Base-by-base conservation (phyloP, 2,888 invertebrate species). In the Gnatocerus cornutus region DNA sequence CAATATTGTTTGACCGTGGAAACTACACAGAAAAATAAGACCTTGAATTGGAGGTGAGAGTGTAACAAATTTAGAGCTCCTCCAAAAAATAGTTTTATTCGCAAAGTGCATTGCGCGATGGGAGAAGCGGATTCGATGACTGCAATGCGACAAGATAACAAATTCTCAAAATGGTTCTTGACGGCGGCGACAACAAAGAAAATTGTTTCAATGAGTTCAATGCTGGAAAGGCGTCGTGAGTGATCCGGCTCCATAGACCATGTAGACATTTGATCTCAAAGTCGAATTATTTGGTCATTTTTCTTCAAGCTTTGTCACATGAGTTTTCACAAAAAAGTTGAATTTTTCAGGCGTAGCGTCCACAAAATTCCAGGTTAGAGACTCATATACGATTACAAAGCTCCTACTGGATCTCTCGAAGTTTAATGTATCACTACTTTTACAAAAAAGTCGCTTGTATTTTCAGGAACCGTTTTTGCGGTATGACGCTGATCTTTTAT, bases 201-300 rank as follows among this genome's bases (percentile, higher is more conserved):
- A 33, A 33, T 33, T 33, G 33, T 33, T 33, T 33, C 33, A 33
- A n/a, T 9, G 33, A 33, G 9, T 9, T n/a, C 33, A 33, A 6
- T 33, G n/a, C 6, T 33, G 7, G 21, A 21, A 21, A 21, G 7
- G 33, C 33, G n/a, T 1, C n/a, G 33, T 33, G 9, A 33, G 7
- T 33, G 7, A 33, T 33, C 33, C 9, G 33, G 7, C 33, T 33
- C n/a, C 33, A 33, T 33, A 33, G 33, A 33, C n/a, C 33, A 33
- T 33, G 33, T 33, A 33, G n/a, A 33, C 33, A 33, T 33, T 33
- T 33, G 33, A 33, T 33, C 33, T 33, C 21, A 21, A 21, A 21
- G 21, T 21, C 33, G 33, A 33, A 33, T 33, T 33, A 33, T 33
- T 33, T 33, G 21, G 21, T 21, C 21, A 21, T 21, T 21, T 21